These are phyloP conservation scores for Aphelinus atriplicis DNA, from an alignment of 1,140 invertebrate genomes.

Conservation along the genomic window DNA sequence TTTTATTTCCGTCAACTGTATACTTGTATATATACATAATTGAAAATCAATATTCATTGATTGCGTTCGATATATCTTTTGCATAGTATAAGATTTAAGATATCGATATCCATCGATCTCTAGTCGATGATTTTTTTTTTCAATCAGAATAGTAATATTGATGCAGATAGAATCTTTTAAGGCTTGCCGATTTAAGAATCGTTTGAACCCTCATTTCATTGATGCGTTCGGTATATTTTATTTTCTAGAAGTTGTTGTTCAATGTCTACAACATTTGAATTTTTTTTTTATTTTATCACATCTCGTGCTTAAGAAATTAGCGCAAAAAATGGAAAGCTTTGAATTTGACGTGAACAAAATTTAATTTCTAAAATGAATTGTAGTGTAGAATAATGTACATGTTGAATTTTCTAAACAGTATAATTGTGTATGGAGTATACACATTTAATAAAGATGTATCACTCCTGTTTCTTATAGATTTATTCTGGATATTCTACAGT, in stretches of 20 bases:
- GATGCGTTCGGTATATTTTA: slow-evolving; percentile 6
- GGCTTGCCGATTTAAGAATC: slow-evolving; percentile 36
- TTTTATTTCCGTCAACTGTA: not conserved
- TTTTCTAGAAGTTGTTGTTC: slow-evolving; percentile 26
- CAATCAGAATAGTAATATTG: slow-evolving; percentile 34
- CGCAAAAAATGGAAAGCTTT: not conserved
- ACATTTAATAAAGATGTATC: slow-evolving; percentile 10
- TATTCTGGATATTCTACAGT: slow-evolving; percentile 25
- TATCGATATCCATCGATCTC: not conserved
- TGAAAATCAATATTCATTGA: slow-evolving; percentile 16
- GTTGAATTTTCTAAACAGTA: not conserved
- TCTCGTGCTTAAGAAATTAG: not conserved
- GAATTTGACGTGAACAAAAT: slow-evolving; percentile 13
- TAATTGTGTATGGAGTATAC: slow-evolving; percentile 15
- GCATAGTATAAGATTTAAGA: too few relatives aligned
- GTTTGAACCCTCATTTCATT: slow-evolving; percentile 19
- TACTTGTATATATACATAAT: slow-evolving; percentile 2
- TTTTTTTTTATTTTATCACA: slow-evolving; percentile 9
- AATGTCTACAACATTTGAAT: not conserved
- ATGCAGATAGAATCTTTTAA: slow-evolving; percentile 37
- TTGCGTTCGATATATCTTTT: slow-evolving; percentile 1
- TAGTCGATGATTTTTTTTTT: slow-evolving; percentile 12
- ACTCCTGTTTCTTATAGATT: slow-evolving; percentile 20
- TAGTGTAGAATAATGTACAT: slow-evolving; percentile 32
- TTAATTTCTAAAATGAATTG: slow-evolving; percentile 8